Base-by-base conservation (phyloP, 2,888 invertebrate species). In the Periphyllus acericola region DNA sequence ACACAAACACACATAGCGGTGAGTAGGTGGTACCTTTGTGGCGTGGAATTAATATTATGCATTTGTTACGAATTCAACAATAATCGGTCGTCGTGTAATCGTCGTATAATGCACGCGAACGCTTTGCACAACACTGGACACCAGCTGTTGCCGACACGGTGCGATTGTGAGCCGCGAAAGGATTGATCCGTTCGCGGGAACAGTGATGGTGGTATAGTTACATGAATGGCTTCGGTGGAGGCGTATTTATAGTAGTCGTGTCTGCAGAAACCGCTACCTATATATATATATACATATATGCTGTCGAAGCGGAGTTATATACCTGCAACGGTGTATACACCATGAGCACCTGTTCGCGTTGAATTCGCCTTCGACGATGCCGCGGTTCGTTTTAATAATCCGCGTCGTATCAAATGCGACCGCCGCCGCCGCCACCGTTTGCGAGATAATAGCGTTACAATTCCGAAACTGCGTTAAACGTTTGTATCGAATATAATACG, bases 321-420 rank as follows among this genome's bases (percentile, higher is more conserved):
- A 60, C 60, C 60, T 60, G 6, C 25, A 60, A 5, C 6, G 21
- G 55, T 17, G 14, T 25, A 52, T 36, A 36, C 21, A 40, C 36
- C 36, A 8, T 19, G 29, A 32, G 46, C 84, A 85, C 84, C 84
- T 85, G 84, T 85, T 85, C 76, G 46, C 46, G 74, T 55, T 60
- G 36, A 76, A 84, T 55, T 40, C 46, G 25, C 55, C 55, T 25
- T n/a, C 52, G 29, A 36, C 75, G 4, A 32, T 17, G 46, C 32
- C 60, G 19, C 29, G 14, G 32, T 32, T 52, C 46, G 68, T 40
- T 81, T 46, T 68, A 81, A 81, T 81, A 81, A 81, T 81, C 46
- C 25, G 40, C 32, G 14, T 74, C 76, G 17, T 84, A 83, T 83
- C 83, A 60, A 46, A 75, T 83, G 75, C 60, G 75, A 83, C n/a